A percentile compares a stretch with the other conserved stretches of the same genome.
These are phyloP conservation scores for Tachysurus fulvidraco DNA, from an alignment of 2,113 vertebrate genomes.

Conservation along the genomic window DNA sequence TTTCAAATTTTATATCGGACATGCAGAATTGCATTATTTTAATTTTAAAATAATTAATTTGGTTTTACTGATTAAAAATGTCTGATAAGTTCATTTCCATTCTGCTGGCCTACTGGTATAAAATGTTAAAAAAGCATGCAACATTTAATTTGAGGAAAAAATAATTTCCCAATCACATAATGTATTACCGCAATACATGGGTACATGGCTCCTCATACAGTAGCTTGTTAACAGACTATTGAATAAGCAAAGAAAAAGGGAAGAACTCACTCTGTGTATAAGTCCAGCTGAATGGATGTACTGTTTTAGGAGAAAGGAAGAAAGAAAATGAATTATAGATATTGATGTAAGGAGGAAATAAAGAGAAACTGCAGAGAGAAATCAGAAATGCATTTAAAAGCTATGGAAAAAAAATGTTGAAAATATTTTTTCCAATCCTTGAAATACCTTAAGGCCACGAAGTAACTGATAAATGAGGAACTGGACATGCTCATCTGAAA, in stretches of 20 bases:
- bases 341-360: neutral
- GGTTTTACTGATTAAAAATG: too few species aligned
- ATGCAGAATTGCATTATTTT: too few species aligned
- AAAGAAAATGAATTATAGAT: constrained; percentile 45
- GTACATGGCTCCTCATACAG: neutral
- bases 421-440: neutral
- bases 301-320: constrained; percentile 67
- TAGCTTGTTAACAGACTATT: neutral
- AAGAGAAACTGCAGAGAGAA: constrained; percentile 6
- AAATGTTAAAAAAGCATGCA: neutral
- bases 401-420: neutral
- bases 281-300: constrained; percentile 98
- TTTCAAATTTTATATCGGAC: too few species aligned
- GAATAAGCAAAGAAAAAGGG: neutral
- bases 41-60: too few species aligned
- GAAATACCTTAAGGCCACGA: constrained; percentile 89
- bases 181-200: neutral
- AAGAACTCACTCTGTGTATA: constrained; percentile 90
- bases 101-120: too few species aligned
- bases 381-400: constrained; percentile 49
- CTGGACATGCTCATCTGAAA: constrained; percentile 95
- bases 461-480: constrained; percentile 98
- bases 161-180: neutral
- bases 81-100: too few species aligned
- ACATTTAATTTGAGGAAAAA: neutral